Base-by-base conservation (phyloP, 2,888 invertebrate species). In the Cryptops parisi region DNA sequence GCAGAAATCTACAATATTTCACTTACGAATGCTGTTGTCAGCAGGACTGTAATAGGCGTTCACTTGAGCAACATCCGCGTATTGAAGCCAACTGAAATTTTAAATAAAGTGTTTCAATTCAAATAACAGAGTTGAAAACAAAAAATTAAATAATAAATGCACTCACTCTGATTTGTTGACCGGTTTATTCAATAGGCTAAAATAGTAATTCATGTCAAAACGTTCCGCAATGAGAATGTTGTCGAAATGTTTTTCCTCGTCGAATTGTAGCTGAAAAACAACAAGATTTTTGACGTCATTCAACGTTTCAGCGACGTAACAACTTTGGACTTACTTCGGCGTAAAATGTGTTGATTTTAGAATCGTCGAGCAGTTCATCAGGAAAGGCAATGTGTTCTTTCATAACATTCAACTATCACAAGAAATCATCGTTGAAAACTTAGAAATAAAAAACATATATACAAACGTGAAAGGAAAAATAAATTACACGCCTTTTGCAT, bases 321-420 rank as follows among this genome's bases (percentile, higher is more conserved):
- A n/a, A n/a, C n/a, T n/a, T n/a, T n/a, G n/a, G n/a, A n/a, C n/a
- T n/a, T n/a, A n/a, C 48, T 55, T 79, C 78, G 4, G 76, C 67
- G 66, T 89, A 91, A 65, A 88, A 84, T 54, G 83, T 76, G 45
- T 81, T 82, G 2, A 93, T 73, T 65, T 87, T 88, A 2, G 75
- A 72, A 61, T 89, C 76, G 62, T 90, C 81, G 48, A 91, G 72
- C 64, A 93, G 78, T 68, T 90, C 91, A 62, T 83, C 83, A 1
- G 93, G 93, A 68, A 93, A 93, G 0, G 89, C 93, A 64, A 94
- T 91, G 67, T 91, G 87, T 0, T 86, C 80, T 1, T 81, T 76
- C 84, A 94, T 91, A 0, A 81, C 76, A 54, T 78, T 78, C 0
- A 87, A 82, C 66, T 90, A 22, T 19, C 22, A 45, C 45, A 43